These are phyloP conservation scores for Agrypnus murinus DNA, from an alignment of 2,888 invertebrate genomes.

Conservation along the genomic window DNA sequence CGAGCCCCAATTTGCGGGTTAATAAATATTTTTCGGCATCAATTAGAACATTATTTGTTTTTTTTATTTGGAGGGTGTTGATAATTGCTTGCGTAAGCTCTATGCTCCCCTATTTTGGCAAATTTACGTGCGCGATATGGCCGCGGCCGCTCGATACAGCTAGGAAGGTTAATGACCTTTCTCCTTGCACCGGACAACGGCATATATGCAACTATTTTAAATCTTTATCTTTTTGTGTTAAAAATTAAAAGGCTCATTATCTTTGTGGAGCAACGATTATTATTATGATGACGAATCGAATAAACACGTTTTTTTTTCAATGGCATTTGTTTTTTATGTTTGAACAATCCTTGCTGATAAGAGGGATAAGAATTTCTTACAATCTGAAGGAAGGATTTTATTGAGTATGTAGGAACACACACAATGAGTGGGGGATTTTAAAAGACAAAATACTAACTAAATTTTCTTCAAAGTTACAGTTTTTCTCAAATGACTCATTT, in stretches of 20 bases:
- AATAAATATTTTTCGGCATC: constrained; percentile 31
- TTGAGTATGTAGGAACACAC: too few species aligned
- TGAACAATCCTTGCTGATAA: too few species aligned
- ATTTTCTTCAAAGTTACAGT: too few species aligned
- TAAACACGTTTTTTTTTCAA: too few species aligned
- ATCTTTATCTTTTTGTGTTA: constrained; percentile 13
- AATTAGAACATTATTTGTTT: constrained; percentile 24
- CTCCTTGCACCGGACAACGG: constrained; percentile 31
- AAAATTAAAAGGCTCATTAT: constrained; percentile 30
- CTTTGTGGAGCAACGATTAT: constrained; percentile 4
- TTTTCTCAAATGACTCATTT: too few species aligned
- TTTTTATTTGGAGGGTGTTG: constrained; percentile 28
- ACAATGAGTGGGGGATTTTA: too few species aligned
- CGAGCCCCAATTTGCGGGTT: constrained; percentile 15
- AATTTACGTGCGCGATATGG: constrained; percentile 34
- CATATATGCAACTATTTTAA: constrained; percentile 4
- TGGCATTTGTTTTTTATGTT: too few species aligned
- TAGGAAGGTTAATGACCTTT: constrained; percentile 25
- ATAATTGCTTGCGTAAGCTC: constrained; percentile 31
- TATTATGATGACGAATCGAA: neutral
- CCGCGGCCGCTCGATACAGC: constrained; percentile 29
- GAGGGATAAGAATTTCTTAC: too few species aligned
- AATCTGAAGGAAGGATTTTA: too few species aligned
- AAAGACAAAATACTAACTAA: too few species aligned
- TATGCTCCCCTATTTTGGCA: constrained; percentile 2